Base-by-base conservation (phyloP, 2,113 vertebrate species). In the Saccopteryx leptura region DNA sequence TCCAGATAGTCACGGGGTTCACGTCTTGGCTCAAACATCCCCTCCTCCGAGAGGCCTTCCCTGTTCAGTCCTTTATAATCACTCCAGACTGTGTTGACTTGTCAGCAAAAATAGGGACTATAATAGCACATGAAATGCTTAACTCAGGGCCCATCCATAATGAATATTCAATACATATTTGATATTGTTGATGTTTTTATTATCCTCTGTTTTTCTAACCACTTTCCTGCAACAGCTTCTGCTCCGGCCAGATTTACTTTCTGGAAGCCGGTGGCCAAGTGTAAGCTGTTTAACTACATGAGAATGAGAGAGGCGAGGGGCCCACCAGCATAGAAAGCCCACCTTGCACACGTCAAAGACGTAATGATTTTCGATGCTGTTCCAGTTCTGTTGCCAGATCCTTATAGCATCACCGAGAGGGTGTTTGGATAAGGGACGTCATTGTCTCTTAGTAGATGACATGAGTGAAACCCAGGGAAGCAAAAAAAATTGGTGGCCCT, bases 161-260 rank as follows among this genome's bases (percentile, higher is more conserved):
- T 50, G 58, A 94, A 46, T 50, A 18, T 78, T 94, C 56, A 86
- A 86, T 86, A 89, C 93, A 84, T 84, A 96, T 58, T 86, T 93
- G 72, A 87, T 76, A 71, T 6, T 92, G 48, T 50, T 86, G 68
- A 46, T 69, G 31, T 46, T 68, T 3, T 58, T 80, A 26, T 54
- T 83, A 33, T 28, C 74, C 28, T 83, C 71, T 72, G 60, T 88
- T 91, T 83, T 79, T 63, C 74, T 7, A 88, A 7, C 9, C 8
- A 21, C 54, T 14, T 50, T 96, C 39, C 11, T 89, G 71, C 60
- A 14, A 33, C 33, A 80, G 39, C 58, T 82, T 88, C 72, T 50
- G 52, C 12, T 87, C 72, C 85, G 61, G 58, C 15, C 28, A 54
- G 72, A 66, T 79, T 74, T 52, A 90, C 88, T 72, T 48, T 54